Conservation (phyloP, 2,113 vertebrate genomes). For the Solea solea region DNA sequence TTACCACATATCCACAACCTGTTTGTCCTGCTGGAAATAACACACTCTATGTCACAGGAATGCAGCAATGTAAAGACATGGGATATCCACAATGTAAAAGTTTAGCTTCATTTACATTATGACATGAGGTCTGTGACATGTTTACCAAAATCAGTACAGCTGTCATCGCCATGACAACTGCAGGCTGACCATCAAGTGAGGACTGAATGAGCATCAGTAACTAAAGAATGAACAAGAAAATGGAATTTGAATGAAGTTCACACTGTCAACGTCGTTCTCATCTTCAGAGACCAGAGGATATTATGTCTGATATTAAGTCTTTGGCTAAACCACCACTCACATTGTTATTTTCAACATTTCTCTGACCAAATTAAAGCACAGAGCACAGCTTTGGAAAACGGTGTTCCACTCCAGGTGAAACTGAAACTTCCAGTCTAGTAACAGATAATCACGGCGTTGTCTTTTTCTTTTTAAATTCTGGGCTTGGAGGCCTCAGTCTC, state of each 20-base stretch:
- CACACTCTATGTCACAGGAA: background rate
- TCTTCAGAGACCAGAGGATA: too few species aligned
- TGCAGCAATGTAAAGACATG: background rate
- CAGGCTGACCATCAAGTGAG: slow-evolving; percentile 8
- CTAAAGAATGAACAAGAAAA: slow-evolving; percentile 26
- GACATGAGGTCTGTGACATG: background rate
- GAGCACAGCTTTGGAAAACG: slow-evolving; percentile 41
- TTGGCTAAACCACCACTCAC: too few species aligned
- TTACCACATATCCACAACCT: slow-evolving; percentile 58
- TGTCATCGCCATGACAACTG: slow-evolving; percentile 49
- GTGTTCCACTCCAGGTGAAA: slow-evolving; percentile 8
- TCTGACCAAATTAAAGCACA: slow-evolving; percentile 59
- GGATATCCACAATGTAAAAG: slow-evolving; percentile 1
- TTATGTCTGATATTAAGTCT: too few species aligned
- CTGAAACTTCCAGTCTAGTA: background rate
- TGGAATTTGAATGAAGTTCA: too few species aligned
- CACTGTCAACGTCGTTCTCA: too few species aligned
- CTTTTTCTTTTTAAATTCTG: too few species aligned
- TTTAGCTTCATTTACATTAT: background rate
- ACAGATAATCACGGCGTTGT: background rate
- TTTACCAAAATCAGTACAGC: slow-evolving; percentile 8
- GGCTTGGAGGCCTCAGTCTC: background rate
- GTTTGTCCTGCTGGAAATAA: slow-evolving; percentile 46
- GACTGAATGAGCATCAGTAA: slow-evolving; percentile 30
- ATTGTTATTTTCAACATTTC: background rate